Base-by-base conservation (phyloP, 2,888 invertebrate species). In the Adineta ricciae region DNA sequence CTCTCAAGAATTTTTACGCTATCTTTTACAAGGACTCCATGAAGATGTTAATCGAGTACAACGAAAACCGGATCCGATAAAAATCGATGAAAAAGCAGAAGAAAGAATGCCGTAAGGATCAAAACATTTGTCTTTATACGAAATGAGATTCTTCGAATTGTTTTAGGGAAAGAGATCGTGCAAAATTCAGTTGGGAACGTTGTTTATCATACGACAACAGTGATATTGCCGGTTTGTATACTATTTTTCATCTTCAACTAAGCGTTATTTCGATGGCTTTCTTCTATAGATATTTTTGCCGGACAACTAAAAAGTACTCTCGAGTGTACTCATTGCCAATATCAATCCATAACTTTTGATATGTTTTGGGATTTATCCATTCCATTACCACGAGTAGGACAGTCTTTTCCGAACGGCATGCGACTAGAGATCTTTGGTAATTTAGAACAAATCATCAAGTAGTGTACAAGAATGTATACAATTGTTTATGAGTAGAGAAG, bases 351-450 rank as follows among this genome's bases (percentile, higher is more conserved):
- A 87, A 97, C 96, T 49, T 95, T 96, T 90, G 97, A 97, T 91
- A 96, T 96, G 2, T 96, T 97, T 90, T 96, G 96, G 96, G 96
- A 96, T 90, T 92, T 97, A 85, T 95, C 95, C 87, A 91, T 97
- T 88, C 95, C 97, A 84, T 94, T 97, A 87, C 96, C 96, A 24
- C 89, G 89, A 89, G 90, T 90, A 87, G 87, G 87, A 72, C 16
- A 46, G 41, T 52, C 9, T 19, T 11, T 8, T 46, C n/a, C 11
- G 46, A 21, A n/a, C 0, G 9, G 78, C 50, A 56, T 46, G 9
- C 36, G 32, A 46, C 38, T 27, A 27, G 56, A 38, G 8, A 73
- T 46, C n/a, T 4, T 84, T 50, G 7, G 16, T 50, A 11, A 21
- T 73, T 82, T 38, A 54, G 52, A 38, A 84, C 56, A 83, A 84